Evolutionary conservation across 2,113 vertebrate species (phyloP), one percentile per base, ranked within the genome.

Genomic region (Channa maculata): DNA sequence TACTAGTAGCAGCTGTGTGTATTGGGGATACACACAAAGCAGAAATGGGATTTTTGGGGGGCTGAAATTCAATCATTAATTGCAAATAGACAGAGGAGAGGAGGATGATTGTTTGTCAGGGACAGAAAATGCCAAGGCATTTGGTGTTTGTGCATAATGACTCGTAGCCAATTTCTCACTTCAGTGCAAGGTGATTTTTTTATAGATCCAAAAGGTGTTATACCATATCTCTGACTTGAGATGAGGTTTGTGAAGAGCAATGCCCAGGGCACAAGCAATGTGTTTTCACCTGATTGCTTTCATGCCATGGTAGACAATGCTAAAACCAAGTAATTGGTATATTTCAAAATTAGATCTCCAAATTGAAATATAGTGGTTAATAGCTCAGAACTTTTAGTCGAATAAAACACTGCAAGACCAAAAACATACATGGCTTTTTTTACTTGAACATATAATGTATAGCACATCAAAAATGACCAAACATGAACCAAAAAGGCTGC

Each of bases 61-160:
- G 65, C 77, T 86, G 79, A 89, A 91, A 93, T 92, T 92, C 90
- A 92, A 92, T 92, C 91, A 92, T 93, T 91, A 90, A 91, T 91
- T 92, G 90, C 86, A 91, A 93, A 92, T 92, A 93, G 88, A 93
- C 92, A 92, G 86, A 93, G 78, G 81, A 89, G 77, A 85, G 77
- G 88, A 87, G 85, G 83, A 89, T 88, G 88, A 92, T 90, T 93
- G 91, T 90, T 91, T 91, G 87, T 87, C 86, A 80, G 86, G 82
- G 86, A 80, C 78, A 84, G 87, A 83, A 91, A 92, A 91, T 91
- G 86, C 87, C 87, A 90, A 87, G 83, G 83, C 84, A 83, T 92
- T 90, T 88, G 88, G 65, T 85, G 76, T 91, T 87, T 85, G 88
- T 92, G 90, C 86, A 93, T 93, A 90, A 93, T 92, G 89, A 92